Conservation (phyloP, 2,888 invertebrate genomes). For the Chrysolina americana region DNA sequence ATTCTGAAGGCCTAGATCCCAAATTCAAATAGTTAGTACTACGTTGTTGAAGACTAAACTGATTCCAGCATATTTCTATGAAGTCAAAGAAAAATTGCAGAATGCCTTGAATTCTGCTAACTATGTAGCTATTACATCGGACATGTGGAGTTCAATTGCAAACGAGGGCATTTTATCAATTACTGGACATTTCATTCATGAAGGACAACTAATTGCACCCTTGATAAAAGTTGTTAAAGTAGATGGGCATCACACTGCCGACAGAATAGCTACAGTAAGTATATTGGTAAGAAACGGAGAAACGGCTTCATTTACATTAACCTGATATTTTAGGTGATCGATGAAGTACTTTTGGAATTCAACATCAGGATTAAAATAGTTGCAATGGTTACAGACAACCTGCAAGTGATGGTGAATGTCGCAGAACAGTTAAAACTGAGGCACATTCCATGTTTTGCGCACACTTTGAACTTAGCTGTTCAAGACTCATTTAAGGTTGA, state of each 20-base stretch:
- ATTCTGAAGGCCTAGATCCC: not conserved
- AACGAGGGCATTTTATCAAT: constrained; percentile 1
- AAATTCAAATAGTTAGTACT: not conserved
- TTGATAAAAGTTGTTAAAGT: not conserved
- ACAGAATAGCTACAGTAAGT: not conserved
- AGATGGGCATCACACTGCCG: not conserved
- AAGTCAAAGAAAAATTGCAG: not conserved
- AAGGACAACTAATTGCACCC: not conserved
- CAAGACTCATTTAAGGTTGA: not conserved
- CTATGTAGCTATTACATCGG: not conserved
- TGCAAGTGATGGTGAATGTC: not conserved
- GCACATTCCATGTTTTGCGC: constrained; percentile 9
- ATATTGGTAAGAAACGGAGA: too few relatives aligned
- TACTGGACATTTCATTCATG: not conserved
- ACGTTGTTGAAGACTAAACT: constrained; percentile 1
- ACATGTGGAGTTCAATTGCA: constrained; percentile 13
- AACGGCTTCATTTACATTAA: too few relatives aligned
- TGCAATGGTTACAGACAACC: constrained; percentile 11
- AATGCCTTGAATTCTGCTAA: not conserved
- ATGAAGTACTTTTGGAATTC: constrained; percentile 1
- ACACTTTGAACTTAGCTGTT: constrained; percentile 1
- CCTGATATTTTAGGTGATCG: not conserved
- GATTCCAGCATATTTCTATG: not conserved
- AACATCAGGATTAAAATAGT: not conserved
- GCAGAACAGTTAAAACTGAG: not conserved